phyloP scores from a whole-genome alignment of 2,113 vertebrate genomes.

The Oreochromis aureus region DNA sequence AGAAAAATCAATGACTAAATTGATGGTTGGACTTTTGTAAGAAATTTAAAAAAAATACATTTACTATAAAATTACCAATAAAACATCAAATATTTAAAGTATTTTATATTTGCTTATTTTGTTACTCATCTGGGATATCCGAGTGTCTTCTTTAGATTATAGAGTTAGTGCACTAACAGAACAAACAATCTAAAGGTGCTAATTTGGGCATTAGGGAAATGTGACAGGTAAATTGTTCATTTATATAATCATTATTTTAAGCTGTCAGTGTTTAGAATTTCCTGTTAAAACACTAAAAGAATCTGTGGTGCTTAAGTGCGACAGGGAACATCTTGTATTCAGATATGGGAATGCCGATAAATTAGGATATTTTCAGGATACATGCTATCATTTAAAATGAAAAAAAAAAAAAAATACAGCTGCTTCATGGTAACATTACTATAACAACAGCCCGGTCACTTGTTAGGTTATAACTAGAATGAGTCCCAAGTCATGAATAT shows the following conservation, averaged over 20 bases:
- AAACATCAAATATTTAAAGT: neutral
- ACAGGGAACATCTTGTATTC: neutral
- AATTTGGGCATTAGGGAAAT: neutral
- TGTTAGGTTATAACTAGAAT: neutral
- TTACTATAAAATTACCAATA: neutral
- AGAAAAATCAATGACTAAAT: neutral
- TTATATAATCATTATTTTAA: neutral
- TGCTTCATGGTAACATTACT: neutral
- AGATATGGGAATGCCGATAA: neutral
- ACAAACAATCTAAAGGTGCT: neutral
- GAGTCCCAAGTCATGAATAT: neutral
- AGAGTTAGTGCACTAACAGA: neutral
- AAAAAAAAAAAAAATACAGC: neutral
- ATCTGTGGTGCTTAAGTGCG: neutral
- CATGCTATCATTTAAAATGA: neutral
- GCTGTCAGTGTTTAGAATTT: neutral
- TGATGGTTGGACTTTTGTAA: neutral
- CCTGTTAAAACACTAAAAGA: neutral
- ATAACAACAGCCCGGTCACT: neutral
- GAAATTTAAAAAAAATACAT: fast-evolving
- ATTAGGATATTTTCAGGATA: neutral
- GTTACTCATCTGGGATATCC: fast-evolving
- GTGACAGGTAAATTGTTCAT: neutral
- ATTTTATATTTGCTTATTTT: neutral
- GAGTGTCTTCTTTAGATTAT: neutral